Evolutionary conservation across 2,797 vertebrate genomes (phyloP).

Genomic region (Okamejei kenojei): DNA sequence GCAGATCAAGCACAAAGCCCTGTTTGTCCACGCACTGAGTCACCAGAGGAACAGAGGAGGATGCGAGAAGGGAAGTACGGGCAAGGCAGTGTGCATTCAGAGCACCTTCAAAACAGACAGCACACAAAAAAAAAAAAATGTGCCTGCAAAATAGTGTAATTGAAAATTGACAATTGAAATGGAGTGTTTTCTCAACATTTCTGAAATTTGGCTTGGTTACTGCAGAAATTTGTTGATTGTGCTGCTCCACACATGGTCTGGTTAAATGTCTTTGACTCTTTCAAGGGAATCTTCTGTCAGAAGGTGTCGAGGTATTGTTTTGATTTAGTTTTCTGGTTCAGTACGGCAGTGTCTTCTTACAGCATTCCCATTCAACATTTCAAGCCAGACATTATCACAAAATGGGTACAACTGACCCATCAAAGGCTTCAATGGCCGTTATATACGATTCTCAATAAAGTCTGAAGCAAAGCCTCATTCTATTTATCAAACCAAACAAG

Average conservation of each 20-base stretch:
- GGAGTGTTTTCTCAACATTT: slow-evolving; percentile 33
- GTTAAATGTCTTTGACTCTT: neutral
- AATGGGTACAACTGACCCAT: neutral
- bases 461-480: neutral
- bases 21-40: neutral
- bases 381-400: neutral
- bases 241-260: neutral
- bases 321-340: neutral
- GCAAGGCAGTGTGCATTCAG: no score
- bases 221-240: slow-evolving; percentile 24
- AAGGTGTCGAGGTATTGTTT: neutral
- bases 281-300: slow-evolving; percentile 11
- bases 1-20: neutral
- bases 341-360: neutral
- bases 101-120: neutral
- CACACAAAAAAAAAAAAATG: slow-evolving; percentile 2
- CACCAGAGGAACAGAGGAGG: neutral
- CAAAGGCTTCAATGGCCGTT: neutral
- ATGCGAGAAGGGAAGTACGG: no score
- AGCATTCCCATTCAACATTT: neutral
- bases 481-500: neutral
- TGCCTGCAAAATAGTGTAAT: neutral
- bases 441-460: neutral
- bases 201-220: neutral
- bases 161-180: slow-evolving; percentile 34